Evolutionary conservation across 2,113 vertebrate species (phyloP).

Genomic region (Oenanthe oenanthe): DNA sequence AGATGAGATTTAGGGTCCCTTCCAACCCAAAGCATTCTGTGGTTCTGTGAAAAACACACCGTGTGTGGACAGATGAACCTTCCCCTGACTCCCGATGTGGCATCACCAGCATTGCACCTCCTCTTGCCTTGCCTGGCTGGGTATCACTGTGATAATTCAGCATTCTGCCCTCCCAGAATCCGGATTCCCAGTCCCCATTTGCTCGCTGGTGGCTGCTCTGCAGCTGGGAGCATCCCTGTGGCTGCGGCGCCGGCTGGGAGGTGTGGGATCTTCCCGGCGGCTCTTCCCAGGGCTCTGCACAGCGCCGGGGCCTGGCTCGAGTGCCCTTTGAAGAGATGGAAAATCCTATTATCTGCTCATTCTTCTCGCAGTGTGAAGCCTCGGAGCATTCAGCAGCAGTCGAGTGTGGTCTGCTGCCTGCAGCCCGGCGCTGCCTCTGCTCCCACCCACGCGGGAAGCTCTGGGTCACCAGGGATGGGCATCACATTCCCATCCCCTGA

Average conservation of each 20-base stretch:
- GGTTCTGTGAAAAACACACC: not conserved
- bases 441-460: not conserved
- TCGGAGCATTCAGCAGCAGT: conserved; percentile 47
- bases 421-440: not conserved
- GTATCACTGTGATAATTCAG: not conserved
- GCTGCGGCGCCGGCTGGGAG: not conserved
- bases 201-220: not conserved
- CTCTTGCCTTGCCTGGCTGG: not conserved
- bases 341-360: conserved; percentile 73
- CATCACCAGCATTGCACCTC: not conserved
- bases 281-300: not conserved
- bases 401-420: conserved; percentile 42
- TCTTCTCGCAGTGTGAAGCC: conserved; percentile 50
- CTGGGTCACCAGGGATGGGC: not conserved
- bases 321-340: conserved; percentile 48
- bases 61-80: not conserved
- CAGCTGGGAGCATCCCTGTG: not conserved
- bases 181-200: not conserved
- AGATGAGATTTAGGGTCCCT: not conserved
- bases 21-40: not conserved
- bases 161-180: not conserved
- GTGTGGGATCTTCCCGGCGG: not conserved
- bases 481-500: not conserved
- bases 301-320: not conserved
- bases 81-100: not conserved